phyloP scores from a whole-genome alignment of 2,113 vertebrate species.

The Hippocampus zosterae region DNA sequence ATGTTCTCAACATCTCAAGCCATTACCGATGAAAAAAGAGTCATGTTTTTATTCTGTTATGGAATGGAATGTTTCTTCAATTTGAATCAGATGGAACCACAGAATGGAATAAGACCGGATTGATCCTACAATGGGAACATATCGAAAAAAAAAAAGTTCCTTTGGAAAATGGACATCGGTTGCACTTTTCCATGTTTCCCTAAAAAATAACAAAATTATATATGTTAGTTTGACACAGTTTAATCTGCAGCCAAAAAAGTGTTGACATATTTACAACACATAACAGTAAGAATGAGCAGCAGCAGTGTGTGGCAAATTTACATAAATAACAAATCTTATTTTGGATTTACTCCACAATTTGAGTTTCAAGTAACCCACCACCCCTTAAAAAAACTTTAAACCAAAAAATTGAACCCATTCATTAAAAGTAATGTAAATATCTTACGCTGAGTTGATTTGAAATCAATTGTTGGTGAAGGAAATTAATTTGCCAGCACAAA shows the following conservation, averaged over 20 bases:
- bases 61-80: neutral
- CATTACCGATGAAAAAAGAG: neutral
- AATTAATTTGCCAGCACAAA: neutral
- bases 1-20: conserved; percentile 13
- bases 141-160: neutral
- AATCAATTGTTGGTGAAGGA: neutral
- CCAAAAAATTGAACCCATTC: no score
- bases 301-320: neutral
- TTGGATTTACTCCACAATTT: neutral
- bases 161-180: no score
- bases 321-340: neutral
- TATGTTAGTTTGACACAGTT: no score
- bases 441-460: neutral
- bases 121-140: neutral
- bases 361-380: no score
- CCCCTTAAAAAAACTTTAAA: no score
- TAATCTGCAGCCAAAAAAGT: neutral
- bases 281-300: neutral
- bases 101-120: neutral
- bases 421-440: no score
- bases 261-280: neutral
- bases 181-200: no score
- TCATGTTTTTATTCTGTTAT: neutral
- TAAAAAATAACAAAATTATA: no score
- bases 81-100: neutral